phyloP scores from a whole-genome alignment of 2,797 vertebrate genomes.

The Cossypha niveicapilla region DNA sequence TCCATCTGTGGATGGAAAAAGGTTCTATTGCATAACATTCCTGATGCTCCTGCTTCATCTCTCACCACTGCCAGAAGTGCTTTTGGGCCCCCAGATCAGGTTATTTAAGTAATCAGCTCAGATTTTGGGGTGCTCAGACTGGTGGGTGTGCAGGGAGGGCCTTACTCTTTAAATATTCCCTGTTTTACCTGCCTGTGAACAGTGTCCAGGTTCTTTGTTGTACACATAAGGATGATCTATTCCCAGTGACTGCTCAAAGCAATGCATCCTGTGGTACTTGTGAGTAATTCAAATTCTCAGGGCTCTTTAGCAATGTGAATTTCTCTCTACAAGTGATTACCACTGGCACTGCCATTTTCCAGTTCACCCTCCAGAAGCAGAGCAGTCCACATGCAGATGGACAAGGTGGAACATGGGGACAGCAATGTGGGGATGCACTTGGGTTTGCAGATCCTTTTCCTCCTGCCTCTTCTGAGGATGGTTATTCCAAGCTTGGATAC shows the following conservation, averaged over 20 bases:
- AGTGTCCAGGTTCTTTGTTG: not conserved
- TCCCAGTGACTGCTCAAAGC: not conserved
- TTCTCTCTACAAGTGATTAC: not conserved
- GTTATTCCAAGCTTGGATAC: not conserved
- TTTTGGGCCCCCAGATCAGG: not conserved
- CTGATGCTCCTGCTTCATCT: not conserved
- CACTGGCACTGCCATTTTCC: not conserved
- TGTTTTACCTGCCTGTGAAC: not conserved
- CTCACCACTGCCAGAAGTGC: not conserved
- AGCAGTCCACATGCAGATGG: not conserved
- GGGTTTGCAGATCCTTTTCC: not conserved
- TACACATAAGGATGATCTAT: not conserved
- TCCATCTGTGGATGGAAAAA: slow-evolving; percentile 27
- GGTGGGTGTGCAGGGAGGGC: not conserved
- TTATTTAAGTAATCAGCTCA: not conserved
- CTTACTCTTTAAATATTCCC: not conserved
- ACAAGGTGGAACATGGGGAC: not conserved
- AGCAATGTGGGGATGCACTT: rapidly evolving
- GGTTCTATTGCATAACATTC: not conserved
- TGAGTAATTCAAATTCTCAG: not conserved
- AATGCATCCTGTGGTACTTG: not conserved
- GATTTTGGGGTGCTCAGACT: not conserved
- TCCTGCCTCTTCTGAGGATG: not conserved
- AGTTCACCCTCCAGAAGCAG: not conserved
- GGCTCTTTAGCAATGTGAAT: not conserved